These are phyloP conservation scores for Strigamia transsilvanica DNA, from an alignment of 2,888 invertebrate species.

Conservation along the genomic window DNA sequence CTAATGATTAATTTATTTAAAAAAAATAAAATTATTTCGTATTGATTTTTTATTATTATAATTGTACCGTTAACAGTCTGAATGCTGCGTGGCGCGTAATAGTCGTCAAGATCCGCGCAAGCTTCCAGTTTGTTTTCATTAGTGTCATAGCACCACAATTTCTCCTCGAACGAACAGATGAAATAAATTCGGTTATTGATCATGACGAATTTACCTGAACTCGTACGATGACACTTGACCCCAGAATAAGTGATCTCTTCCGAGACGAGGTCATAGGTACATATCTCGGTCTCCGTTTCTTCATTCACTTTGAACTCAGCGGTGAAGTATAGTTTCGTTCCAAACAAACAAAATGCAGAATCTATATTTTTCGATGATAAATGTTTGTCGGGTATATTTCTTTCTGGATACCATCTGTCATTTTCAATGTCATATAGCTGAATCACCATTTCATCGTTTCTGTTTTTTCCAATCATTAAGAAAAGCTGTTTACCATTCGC, in stretches of 20 bases:
- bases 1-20: not conserved
- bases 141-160: not conserved
- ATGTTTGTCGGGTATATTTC: not conserved
- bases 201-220: constrained; percentile 1
- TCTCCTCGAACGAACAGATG: constrained; percentile 8
- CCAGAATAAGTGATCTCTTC: constrained; percentile 1
- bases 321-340: constrained; percentile 4
- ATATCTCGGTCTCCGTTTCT: not conserved
- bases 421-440: not conserved
- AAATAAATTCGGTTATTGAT: constrained; percentile 20
- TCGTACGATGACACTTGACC: not conserved
- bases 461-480: not conserved
- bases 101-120: constrained; percentile 5
- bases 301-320: not conserved
- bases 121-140: not conserved
- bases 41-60: not conserved
- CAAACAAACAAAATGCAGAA: not conserved
- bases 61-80: not conserved
- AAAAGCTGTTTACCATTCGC: not conserved
- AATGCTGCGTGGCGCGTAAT: constrained; percentile 4
- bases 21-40: not conserved
- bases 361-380: not conserved
- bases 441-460: not conserved
- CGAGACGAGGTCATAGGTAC: not conserved
- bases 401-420: constrained; percentile 13